phyloP scores from a whole-genome alignment of 2,797 vertebrate genomes.

The Anguilla obscura region DNA sequence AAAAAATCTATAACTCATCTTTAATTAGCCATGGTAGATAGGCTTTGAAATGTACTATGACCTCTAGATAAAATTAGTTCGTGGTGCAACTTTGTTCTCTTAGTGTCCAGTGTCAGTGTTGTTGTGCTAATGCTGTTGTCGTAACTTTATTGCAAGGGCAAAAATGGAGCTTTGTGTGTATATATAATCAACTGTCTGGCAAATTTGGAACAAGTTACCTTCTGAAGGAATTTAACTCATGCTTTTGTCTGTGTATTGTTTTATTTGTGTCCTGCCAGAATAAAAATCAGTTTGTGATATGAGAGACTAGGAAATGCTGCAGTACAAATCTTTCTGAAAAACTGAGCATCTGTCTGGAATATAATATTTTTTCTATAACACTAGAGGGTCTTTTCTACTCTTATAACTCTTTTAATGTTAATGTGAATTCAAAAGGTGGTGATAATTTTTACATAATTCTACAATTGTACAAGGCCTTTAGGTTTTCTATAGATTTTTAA shows the following conservation, averaged over 20 bases:
- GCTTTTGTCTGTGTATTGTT: constrained; percentile 27
- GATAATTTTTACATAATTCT: constrained; percentile 53
- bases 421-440: constrained; percentile 62
- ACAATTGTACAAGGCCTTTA: constrained; percentile 49
- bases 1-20: neutral
- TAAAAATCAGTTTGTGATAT: constrained; percentile 41
- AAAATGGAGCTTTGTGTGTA: neutral
- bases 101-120: constrained; percentile 4
- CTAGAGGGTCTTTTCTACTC: constrained; percentile 56
- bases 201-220: neutral
- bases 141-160: constrained; percentile 31
- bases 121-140: constrained; percentile 25
- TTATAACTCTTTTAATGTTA: constrained; percentile 57
- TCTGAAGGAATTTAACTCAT: neutral
- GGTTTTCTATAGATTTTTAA: constrained; percentile 63
- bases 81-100: neutral
- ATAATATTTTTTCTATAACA: constrained; percentile 36
- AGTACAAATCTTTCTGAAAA: constrained; percentile 26
- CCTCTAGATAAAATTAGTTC: neutral
- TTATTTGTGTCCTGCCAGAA: constrained; percentile 45
- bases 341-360: constrained; percentile 31
- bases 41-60: neutral
- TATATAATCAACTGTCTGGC: neutral
- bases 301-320: constrained; percentile 42
- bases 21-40: neutral